Evolutionary conservation across 1,140 invertebrate species (phyloP), one percentile per base, ranked within the genome.

Genomic region (Ooceraea biroi): DNA sequence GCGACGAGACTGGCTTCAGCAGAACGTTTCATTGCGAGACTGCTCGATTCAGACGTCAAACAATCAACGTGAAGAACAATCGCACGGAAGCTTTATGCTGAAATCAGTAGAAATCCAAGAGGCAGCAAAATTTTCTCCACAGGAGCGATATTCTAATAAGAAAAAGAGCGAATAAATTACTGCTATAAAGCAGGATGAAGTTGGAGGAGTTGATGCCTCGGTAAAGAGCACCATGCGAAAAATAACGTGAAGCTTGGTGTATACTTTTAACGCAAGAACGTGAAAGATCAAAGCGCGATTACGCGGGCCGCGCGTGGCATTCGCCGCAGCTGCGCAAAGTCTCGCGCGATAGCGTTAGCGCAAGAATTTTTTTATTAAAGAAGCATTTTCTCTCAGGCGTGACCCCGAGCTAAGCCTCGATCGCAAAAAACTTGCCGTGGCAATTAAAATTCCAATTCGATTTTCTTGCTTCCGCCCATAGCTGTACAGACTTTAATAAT

Each of bases 401-500:
- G 36, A 36, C 4, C 14, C 10, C 22, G 25, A 14, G 25, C 57
- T 60, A 60, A 60, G 25, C 25, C 57, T 25, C 57, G 36, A 36
- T 36, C 36, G 36, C 36, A 36, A 36, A 36, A 36, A 65, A 44
- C 41, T 46, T n/a, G 2, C 30, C n/a, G 36, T 41, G 41, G 36
- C 36, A 46, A 65, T 46, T 65, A 65, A 65, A 65, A 65, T 46
- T 65, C 41, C 36, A 46, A 46, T 65, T 65, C 41, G 41, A 65
- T 65, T 65, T 44, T 44, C 36, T 44, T 22, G n/a, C 27, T 19
- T 4, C 63, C n/a, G 1, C 22, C 19, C 17, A 36, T 65, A 12
- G 30, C n/a, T 65, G n/a, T 65, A 65, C 52, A 55, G 52, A 55
- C 63, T 46, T 65, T 65, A 65, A 65, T 65, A 65, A 65, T 65